A percentile compares a stretch with the other conserved stretches of the same genome.
These are phyloP conservation scores for Sturnira hondurensis DNA, from an alignment of 2,113 vertebrate species.

Conservation along the genomic window DNA sequence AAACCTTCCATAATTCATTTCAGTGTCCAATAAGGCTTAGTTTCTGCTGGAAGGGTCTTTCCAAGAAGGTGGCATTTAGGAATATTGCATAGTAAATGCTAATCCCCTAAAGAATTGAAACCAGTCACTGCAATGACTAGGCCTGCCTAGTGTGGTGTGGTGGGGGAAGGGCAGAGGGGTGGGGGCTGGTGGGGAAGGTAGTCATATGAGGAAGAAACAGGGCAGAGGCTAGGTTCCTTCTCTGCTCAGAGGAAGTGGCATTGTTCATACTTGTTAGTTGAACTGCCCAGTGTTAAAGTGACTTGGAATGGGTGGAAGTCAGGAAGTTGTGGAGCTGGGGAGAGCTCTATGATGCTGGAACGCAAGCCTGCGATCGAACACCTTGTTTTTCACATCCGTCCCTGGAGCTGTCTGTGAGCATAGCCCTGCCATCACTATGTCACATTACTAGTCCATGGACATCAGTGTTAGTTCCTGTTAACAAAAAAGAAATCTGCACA, in stretches of 20 bases:
- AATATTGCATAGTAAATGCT: not conserved
- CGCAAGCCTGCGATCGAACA: not conserved
- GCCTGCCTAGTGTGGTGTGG: not conserved
- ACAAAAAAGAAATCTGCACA: not conserved
- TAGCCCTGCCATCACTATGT: not conserved
- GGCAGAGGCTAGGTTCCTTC: constrained; percentile 5
- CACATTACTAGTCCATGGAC: not conserved
- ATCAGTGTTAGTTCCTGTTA: not conserved
- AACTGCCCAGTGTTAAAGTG: not conserved
- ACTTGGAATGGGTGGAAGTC: not conserved
- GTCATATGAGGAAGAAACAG: not conserved
- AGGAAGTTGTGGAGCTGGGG: not conserved
- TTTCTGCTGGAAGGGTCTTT: constrained; percentile 4
- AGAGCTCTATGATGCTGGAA: not conserved
- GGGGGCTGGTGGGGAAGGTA: not conserved
- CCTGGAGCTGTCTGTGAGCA: not conserved
- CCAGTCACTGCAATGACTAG: not conserved
- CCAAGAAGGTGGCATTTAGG: constrained; percentile 20
- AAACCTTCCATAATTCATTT: constrained; percentile 52
- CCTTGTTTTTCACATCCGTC: not conserved
- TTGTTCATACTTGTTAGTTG: not conserved
- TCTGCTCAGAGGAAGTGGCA: not conserved
- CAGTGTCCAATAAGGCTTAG: constrained; percentile 31
- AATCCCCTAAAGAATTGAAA: not conserved
- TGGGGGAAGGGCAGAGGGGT: not conserved